phyloP scores from a whole-genome alignment of 1,140 invertebrate species.

The Drosophila subobscura region DNA sequence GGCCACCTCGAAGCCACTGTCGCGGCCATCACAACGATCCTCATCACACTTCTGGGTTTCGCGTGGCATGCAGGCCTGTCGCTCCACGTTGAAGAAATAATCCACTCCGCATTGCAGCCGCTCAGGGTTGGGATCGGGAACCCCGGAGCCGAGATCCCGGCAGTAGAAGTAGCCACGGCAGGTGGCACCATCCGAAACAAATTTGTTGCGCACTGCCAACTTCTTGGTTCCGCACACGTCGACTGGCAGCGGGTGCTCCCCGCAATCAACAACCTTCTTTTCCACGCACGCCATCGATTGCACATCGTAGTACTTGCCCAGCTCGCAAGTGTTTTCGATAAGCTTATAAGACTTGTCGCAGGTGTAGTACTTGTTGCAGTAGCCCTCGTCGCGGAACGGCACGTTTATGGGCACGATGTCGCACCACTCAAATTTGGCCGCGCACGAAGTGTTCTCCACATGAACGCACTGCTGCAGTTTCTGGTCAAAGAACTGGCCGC shows the following conservation, averaged over 20 bases:
- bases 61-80: constrained; percentile 34
- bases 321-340: constrained; percentile 17
- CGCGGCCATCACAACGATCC: constrained; percentile 70
- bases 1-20: constrained; percentile 44
- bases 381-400: constrained; percentile 34
- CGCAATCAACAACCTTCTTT: constrained; percentile 53
- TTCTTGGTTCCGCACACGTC: constrained; percentile 66
- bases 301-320: constrained; percentile 55
- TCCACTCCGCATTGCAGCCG: constrained; percentile 40
- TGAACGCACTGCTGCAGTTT: constrained; percentile 38
- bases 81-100: constrained; percentile 57
- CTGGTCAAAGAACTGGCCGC: constrained; percentile 45
- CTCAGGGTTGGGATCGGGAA: constrained; percentile 50
- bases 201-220: constrained; percentile 48
- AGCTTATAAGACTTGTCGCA: constrained; percentile 22
- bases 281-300: constrained; percentile 24
- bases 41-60: constrained; percentile 38
- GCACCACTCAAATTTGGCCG: constrained; percentile 57
- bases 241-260: constrained; percentile 51
- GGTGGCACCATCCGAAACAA: constrained; percentile 64
- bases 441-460: constrained; percentile 30
- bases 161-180: constrained; percentile 75
- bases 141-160: constrained; percentile 50
- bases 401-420: constrained; percentile 31
- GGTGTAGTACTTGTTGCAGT: constrained; percentile 56